phyloP scores from a whole-genome alignment of 2,888 invertebrate genomes.

The Xestia ashworthii region DNA sequence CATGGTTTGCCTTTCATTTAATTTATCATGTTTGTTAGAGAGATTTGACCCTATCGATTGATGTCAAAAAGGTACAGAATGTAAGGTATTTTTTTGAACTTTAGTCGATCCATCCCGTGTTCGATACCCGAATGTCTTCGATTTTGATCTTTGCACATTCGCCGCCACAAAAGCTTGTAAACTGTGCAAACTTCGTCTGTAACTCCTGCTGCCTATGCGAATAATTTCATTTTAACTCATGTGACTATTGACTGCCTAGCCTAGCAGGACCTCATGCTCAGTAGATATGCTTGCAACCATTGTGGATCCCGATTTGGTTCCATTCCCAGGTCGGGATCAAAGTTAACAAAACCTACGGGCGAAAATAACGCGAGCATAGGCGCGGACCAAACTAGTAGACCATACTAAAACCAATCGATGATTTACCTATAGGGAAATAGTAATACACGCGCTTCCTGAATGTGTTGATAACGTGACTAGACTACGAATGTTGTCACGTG shows the following conservation, averaged over 20 bases:
- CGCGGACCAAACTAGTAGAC: no score
- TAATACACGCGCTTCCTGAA: slow-evolving; percentile 1
- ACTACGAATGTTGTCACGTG: slow-evolving; percentile 15
- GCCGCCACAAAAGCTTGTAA: neutral
- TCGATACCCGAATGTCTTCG: no score
- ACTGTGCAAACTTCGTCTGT: neutral
- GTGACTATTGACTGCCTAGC: neutral
- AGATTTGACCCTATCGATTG: no score
- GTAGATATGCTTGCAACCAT: neutral
- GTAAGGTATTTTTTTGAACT: no score
- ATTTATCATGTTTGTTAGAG: no score
- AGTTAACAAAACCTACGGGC: neutral
- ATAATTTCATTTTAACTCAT: neutral
- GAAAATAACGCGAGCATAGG: neutral
- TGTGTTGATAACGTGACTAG: slow-evolving; percentile 19
- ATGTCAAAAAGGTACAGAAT: no score
- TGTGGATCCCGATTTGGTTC: neutral
- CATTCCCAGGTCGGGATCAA: neutral
- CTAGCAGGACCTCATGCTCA: neutral
- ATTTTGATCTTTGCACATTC: neutral
- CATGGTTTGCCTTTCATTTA: no score
- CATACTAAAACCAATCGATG: no score
- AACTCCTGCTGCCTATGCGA: neutral
- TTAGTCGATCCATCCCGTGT: no score
- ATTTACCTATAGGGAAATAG: neutral